Conservation (phyloP, 2,113 vertebrate species). For the Clinocottus analis region DNA sequence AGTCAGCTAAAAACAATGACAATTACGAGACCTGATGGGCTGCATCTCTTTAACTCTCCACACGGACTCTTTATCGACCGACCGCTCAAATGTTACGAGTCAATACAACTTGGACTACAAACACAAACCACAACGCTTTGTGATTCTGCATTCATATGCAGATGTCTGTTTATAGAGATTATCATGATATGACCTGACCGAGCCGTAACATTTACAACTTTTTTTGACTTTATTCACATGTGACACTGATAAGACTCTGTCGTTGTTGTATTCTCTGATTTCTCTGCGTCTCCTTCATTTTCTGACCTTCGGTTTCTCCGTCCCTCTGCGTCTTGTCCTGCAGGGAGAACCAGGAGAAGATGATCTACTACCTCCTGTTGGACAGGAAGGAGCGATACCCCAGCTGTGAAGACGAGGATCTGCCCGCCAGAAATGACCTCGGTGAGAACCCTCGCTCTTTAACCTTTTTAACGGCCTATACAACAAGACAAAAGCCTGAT, state of each 20-base stretch:
- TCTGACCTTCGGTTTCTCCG: not conserved
- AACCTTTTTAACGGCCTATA: not conserved
- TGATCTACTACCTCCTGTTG: conserved; percentile 94
- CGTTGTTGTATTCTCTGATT: not conserved
- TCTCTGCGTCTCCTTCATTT: not conserved
- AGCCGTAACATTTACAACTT: not conserved
- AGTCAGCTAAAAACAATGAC: not conserved
- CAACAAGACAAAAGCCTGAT: not conserved
- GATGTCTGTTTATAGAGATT: not conserved
- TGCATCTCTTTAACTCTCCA: not conserved
- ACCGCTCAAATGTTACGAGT: not conserved
- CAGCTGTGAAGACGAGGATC: conserved; percentile 92
- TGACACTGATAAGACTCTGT: not conserved
- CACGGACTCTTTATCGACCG: not conserved
- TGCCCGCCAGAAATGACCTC: conserved; percentile 89
- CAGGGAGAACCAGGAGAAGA: conserved; percentile 95
- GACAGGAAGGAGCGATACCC: conserved; percentile 95
- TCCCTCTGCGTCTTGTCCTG: not conserved
- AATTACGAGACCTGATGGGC: not conserved
- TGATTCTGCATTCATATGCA: not conserved
- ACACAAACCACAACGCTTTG: not conserved
- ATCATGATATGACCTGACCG: not conserved
- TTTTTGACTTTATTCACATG: not conserved
- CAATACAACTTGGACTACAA: not conserved
- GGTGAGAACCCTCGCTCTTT: conserved; percentile 76